A percentile compares a stretch with the other conserved stretches of the same genome.
Conservation (phyloP, 1,140 invertebrate genomes). For the Oncopeltus fasciatus region DNA sequence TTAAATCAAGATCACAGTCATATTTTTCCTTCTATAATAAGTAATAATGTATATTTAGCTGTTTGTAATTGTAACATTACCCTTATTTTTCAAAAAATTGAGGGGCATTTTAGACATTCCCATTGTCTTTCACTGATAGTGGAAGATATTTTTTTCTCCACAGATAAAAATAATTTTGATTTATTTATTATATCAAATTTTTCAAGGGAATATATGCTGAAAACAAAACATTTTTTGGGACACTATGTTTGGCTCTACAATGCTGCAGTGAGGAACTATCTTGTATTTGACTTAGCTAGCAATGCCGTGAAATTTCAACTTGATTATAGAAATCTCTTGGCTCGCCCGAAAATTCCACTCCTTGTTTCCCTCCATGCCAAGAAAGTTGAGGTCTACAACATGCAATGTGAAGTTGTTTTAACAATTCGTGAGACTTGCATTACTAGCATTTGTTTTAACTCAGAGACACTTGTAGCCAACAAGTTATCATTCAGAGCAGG, state of each 20-base stretch:
- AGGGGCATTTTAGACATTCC: neutral
- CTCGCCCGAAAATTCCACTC: neutral
- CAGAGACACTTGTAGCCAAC: neutral
- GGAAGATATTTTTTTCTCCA: neutral
- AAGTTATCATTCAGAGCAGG: neutral
- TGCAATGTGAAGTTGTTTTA: neutral
- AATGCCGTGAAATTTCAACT: neutral
- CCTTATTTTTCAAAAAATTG: neutral
- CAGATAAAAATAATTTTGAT: neutral
- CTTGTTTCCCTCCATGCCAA: neutral
- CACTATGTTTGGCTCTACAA: neutral
- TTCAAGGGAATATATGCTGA: neutral
- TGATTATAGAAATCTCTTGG: neutral
- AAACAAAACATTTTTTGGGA: neutral
- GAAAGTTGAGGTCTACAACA: neutral
- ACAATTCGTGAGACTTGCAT: neutral
- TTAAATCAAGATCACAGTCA: neutral
- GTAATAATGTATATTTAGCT: neutral
- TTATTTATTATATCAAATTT: neutral
- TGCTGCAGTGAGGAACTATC: neutral
- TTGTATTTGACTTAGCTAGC: neutral
- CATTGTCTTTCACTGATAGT: neutral
- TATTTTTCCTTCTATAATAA: neutral
- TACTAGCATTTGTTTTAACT: neutral
- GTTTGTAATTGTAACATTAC: neutral